Evolutionary conservation across 2,888 invertebrate genomes (phyloP), one percentile per base, ranked within the genome.

Genomic region (Hydrotaea diabolus): DNA sequence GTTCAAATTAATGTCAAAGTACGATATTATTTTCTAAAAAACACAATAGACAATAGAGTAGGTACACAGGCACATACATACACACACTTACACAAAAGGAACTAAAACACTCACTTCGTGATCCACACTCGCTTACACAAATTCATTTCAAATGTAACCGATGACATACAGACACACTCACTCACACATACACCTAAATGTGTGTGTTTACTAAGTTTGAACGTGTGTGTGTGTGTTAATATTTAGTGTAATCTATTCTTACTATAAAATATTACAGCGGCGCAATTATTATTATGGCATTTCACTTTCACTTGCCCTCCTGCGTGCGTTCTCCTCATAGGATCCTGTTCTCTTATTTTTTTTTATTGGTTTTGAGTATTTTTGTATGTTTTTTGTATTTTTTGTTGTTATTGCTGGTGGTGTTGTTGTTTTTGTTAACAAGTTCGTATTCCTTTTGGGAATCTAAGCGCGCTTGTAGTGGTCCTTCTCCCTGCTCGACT

Each of bases 281-380:
- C 49, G 21, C 78, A 76, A 76, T 75, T 79, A 78, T 62, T 77
- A 59, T 82, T 74, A 76, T 82, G 26, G n/a, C 55, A 62, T 31
- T 57, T 76, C 57, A 55, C 31, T 73, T 49, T 31, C 31, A 31
- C 31, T 31, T 31, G 2, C 7, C 31, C n/a, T 5, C 53, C 66
- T 17, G 11, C 11, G 64, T 81, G n/a, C n/a, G n/a, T n/a, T n/a
- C n/a, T n/a, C n/a, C n/a, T n/a, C n/a, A n/a, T n/a, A n/a, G n/a
- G n/a, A n/a, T n/a, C 55, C 4, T 5, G 49, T 23, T 23, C 8
- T 74, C n/a, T 69, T 31, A 7, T 31, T 31, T 31, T 31, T 31
- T 31, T 31, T 31, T 31, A 4, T 31, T 31, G 23, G 21, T 23
- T 9, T 43, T 46, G 23, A 21, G 39, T 66, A 13, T 11, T 43